Conservation (phyloP, 1,140 invertebrate species). For the Triops longicaudatus region DNA sequence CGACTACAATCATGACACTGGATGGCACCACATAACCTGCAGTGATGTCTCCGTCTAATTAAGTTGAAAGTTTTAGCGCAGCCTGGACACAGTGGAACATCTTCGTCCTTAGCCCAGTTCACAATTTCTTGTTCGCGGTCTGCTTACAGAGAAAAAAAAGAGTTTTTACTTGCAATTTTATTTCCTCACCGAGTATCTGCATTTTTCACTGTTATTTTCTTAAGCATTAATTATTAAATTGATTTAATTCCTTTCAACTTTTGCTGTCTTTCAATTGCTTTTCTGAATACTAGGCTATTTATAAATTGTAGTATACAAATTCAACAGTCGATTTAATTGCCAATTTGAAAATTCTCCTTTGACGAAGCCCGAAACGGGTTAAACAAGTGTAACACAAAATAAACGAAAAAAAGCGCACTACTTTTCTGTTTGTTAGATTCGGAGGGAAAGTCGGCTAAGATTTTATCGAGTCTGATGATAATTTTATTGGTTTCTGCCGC, state of each 20-base stretch:
- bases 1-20: slow-evolving; percentile 89
- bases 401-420: slow-evolving; percentile 33
- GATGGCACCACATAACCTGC: slow-evolving; percentile 87
- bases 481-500: slow-evolving; percentile 92
- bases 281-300: too few relatives aligned
- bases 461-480: slow-evolving; percentile 84
- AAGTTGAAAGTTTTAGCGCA: slow-evolving; percentile 84
- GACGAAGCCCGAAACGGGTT: too few relatives aligned
- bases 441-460: slow-evolving; percentile 69
- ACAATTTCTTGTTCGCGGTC: slow-evolving; percentile 71
- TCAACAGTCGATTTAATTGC: too few relatives aligned
- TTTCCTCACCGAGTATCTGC: neutral
- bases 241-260: too few relatives aligned
- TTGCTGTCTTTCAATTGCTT: too few relatives aligned
- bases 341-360: too few relatives aligned
- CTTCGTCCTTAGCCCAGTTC: slow-evolving; percentile 83
- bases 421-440: slow-evolving; percentile 77
- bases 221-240: too few relatives aligned
- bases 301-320: too few relatives aligned
- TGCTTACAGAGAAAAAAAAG: slow-evolving; percentile 38
- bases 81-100: slow-evolving; percentile 79
- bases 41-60: slow-evolving; percentile 80
- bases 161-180: neutral
- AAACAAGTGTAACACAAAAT: slow-evolving; percentile 20
- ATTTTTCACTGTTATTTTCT: too few relatives aligned